Conservation (phyloP, 2,888 invertebrate genomes). For the Neuroscelio doddi region DNA sequence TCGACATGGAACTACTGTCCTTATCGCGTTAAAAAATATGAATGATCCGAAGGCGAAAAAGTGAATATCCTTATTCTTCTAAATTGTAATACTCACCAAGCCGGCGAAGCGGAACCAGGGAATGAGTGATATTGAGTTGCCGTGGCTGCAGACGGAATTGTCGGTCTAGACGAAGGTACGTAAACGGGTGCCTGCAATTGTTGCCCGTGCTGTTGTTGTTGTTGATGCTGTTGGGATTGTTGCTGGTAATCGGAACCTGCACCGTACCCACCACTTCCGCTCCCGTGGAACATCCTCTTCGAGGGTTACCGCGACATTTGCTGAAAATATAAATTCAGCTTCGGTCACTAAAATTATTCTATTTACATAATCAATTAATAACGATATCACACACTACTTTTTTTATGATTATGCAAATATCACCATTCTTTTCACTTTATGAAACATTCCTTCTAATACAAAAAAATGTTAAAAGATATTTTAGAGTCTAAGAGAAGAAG, state of each 20-base stretch:
- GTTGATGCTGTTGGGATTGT: constrained; percentile 67
- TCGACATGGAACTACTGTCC: too few species aligned
- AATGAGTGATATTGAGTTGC: constrained; percentile 72
- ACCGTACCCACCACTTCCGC: constrained; percentile 69
- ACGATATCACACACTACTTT: constrained; percentile 21
- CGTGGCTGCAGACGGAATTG: constrained; percentile 75
- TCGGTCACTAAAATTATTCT: not conserved
- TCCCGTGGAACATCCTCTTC: constrained; percentile 71
- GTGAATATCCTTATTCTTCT: not conserved
- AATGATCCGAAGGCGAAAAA: not conserved
- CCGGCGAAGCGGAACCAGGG: constrained; percentile 67
- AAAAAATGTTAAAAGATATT: constrained; percentile 18
- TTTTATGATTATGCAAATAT: not conserved
- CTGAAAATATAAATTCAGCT: constrained; percentile 39
- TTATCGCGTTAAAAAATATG: too few species aligned
- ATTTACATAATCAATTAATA: not conserved
- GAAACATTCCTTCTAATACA: not conserved
- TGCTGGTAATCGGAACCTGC: constrained; percentile 69
- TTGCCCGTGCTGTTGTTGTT: constrained; percentile 68
- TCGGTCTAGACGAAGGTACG: constrained; percentile 78
- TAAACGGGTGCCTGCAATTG: constrained; percentile 78
- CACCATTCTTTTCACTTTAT: too few species aligned
- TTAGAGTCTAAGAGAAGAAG: not conserved
- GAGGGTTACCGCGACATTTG: constrained; percentile 54
- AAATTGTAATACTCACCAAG: constrained; percentile 57